Evolutionary conservation across 2,888 invertebrate genomes (phyloP).

Genomic region (Notocelia uddmanniana): DNA sequence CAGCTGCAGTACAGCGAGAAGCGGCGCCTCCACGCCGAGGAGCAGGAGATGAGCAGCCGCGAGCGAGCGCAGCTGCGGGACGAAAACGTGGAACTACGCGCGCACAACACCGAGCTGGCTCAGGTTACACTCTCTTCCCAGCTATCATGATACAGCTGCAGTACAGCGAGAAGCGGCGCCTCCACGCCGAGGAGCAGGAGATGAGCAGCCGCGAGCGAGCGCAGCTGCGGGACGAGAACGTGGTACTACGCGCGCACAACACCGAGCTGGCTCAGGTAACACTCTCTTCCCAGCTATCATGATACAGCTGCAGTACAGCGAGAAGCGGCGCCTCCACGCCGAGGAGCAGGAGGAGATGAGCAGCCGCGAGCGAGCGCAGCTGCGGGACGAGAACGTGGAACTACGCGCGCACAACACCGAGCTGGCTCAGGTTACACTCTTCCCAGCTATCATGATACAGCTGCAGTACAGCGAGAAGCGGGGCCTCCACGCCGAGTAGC

Average conservation of each 20-base stretch:
- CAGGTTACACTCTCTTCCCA: slow-evolving; percentile 59
- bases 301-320: too few relatives aligned
- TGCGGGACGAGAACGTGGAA: slow-evolving; percentile 64
- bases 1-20: slow-evolving; percentile 79
- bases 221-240: slow-evolving; percentile 72
- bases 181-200: slow-evolving; percentile 72
- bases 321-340: too few relatives aligned
- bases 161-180: slow-evolving; percentile 66
- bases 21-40: slow-evolving; percentile 77
- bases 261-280: background rate
- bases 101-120: slow-evolving; percentile 70
- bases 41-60: slow-evolving; percentile 71
- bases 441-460: too few relatives aligned
- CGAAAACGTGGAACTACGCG: slow-evolving; percentile 57
- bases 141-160: too few relatives aligned
- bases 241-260: slow-evolving; percentile 57
- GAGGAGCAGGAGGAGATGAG: slow-evolving; percentile 69
- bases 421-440: background rate
- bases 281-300: background rate
- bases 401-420: slow-evolving; percentile 53
- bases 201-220: background rate
- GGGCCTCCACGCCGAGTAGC: background rate
- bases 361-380: slow-evolving; percentile 69
- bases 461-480: background rate
- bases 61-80: slow-evolving; percentile 74